Conservation (phyloP, 2,888 invertebrate species). For the Tigriopus californicus region DNA sequence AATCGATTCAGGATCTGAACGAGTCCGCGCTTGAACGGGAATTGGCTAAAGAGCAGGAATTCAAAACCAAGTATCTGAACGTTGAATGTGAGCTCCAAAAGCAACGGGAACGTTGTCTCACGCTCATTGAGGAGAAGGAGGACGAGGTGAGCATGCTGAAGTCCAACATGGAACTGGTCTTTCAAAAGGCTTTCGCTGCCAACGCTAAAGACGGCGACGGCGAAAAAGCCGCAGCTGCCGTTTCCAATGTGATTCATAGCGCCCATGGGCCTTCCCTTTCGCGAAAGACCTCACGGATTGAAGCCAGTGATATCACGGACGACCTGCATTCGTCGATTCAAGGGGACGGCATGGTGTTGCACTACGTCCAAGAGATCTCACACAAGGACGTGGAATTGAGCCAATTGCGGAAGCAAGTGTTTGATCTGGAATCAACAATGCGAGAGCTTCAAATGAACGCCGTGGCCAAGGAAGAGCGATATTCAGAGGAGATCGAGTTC, state of each 20-base stretch:
- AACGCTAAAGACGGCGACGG: too few relatives aligned
- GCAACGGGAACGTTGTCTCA: slow-evolving; percentile 59
- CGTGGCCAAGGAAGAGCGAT: slow-evolving; percentile 29
- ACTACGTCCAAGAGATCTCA: slow-evolving; percentile 63
- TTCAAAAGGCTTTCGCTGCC: background rate
- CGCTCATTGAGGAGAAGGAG: slow-evolving; percentile 60
- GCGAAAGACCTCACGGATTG: too few relatives aligned
- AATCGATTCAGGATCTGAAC: background rate
- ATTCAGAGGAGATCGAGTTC: slow-evolving; percentile 29
- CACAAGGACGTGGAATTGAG: slow-evolving; percentile 58
- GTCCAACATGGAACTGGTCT: slow-evolving; percentile 29
- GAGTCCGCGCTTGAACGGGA: background rate
- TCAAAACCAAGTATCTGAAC: background rate
- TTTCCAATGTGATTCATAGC: too few relatives aligned
- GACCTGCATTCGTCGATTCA: background rate
- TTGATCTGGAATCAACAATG: slow-evolving; percentile 34
- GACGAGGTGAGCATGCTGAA: slow-evolving; percentile 43
- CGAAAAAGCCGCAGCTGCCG: too few relatives aligned
- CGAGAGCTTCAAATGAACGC: slow-evolving; percentile 33
- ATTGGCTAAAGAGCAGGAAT: background rate
- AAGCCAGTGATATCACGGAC: too few relatives aligned
- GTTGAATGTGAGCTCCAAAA: slow-evolving; percentile 33
- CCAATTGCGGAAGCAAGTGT: slow-evolving; percentile 48
- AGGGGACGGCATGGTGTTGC: slow-evolving; percentile 36
- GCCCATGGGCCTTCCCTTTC: too few relatives aligned